These are phyloP conservation scores for Parnassius glacialis DNA, from an alignment of 2,888 invertebrate genomes.

Conservation along the genomic window DNA sequence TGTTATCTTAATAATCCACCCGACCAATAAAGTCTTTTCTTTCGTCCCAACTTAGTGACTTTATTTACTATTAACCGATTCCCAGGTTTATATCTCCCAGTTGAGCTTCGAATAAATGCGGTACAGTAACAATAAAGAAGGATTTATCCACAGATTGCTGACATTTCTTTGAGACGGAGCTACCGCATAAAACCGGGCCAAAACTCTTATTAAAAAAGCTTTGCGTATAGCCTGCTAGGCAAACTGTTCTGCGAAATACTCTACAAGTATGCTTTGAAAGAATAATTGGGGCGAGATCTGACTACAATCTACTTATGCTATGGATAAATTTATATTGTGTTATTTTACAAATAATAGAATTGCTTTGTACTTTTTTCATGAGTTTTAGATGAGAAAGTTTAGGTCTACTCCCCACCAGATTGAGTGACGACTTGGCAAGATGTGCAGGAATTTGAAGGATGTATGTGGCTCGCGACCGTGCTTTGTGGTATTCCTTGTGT, in stretches of 20 bases:
- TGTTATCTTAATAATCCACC: slow-evolving; percentile 63
- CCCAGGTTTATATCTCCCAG: slow-evolving; percentile 66
- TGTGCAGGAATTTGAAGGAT: no score
- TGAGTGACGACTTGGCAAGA: no score
- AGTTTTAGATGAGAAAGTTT: no score
- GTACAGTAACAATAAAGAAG: slow-evolving; percentile 75
- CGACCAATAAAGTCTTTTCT: slow-evolving; percentile 43
- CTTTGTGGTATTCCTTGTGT: no score
- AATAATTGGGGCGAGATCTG: slow-evolving; percentile 33
- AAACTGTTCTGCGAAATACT: slow-evolving; percentile 41
- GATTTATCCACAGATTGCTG: slow-evolving; percentile 72
- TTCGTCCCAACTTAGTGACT: slow-evolving; percentile 46
- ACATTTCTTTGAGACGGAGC: slow-evolving; percentile 69
- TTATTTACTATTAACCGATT: slow-evolving; percentile 70
- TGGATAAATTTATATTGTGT: background rate
- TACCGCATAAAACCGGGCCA: slow-evolving; percentile 56
- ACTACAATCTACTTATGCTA: slow-evolving; percentile 5
- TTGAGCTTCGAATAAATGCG: slow-evolving; percentile 67
- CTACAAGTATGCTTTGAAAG: slow-evolving; percentile 31
- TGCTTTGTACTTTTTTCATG: no score
- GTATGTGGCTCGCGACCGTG: no score
- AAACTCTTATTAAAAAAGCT: slow-evolving; percentile 71
- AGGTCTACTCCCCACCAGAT: no score
- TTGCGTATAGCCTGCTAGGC: slow-evolving; percentile 56
- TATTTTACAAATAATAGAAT: background rate